Percentiles rank a stretch among this genome's conserved stretches.
Evolutionary conservation across 2,888 invertebrate species (phyloP).

Genomic region (Cactoblastis cactorum): DNA sequence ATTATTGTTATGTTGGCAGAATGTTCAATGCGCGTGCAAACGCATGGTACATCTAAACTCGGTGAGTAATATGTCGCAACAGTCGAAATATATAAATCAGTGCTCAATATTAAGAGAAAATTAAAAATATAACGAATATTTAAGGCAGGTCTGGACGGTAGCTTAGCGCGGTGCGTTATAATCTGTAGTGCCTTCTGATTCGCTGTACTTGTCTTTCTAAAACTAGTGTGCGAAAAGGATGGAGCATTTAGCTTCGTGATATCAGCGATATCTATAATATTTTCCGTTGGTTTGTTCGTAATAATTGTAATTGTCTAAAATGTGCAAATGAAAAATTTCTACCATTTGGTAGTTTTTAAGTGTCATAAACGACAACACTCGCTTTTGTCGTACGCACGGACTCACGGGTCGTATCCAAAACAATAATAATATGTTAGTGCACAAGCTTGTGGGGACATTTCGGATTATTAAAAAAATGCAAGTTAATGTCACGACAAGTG

Average conservation of each 20-base stretch:
- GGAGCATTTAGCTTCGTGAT: constrained; percentile 19
- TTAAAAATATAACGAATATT: constrained; percentile 21
- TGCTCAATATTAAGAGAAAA: constrained; percentile 32
- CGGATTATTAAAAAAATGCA: constrained; percentile 14
- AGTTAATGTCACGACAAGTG: constrained; percentile 55
- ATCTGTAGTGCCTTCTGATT: constrained; percentile 54
- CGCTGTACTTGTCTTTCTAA: constrained; percentile 27
- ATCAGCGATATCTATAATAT: constrained; percentile 19
- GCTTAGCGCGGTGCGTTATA: constrained; percentile 31
- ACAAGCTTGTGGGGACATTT: constrained; percentile 53
- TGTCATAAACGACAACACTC: constrained; percentile 39
- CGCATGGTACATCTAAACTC: constrained; percentile 13
- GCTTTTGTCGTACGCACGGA: constrained; percentile 44
- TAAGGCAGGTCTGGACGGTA: constrained; percentile 23
- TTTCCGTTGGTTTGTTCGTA: background rate
- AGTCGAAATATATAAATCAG: constrained; percentile 29
- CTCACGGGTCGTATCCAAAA: constrained; percentile 47
- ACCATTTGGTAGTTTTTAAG: constrained; percentile 49
- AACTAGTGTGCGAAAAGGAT: constrained; percentile 23
- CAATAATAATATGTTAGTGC: constrained; percentile 63
- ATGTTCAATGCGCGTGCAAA: constrained; percentile 18
- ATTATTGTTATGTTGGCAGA: constrained; percentile 25
- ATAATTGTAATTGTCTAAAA: constrained; percentile 9
- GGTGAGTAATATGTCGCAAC: constrained; percentile 25
- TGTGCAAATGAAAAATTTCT: constrained; percentile 24